A percentile compares a stretch with the other conserved stretches of the same genome.
phyloP scores from a whole-genome alignment of 2,797 vertebrate genomes.

The Catostomus latipinnis region DNA sequence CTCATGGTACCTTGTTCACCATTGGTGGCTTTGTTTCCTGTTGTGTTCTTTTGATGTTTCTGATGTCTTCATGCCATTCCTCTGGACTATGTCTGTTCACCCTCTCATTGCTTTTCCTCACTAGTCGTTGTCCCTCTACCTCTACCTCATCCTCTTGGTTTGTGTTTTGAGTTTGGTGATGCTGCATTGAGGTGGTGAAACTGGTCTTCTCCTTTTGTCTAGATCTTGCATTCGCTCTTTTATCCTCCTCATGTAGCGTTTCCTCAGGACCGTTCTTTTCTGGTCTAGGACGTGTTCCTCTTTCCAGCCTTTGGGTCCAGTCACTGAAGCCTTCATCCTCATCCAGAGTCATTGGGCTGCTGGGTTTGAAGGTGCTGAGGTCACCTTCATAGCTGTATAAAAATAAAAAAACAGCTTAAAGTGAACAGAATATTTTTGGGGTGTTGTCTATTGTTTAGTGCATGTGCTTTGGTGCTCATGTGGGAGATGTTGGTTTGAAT shows the following conservation, averaged over 20 bases:
- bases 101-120: conserved; percentile 64
- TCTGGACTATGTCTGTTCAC: conserved; percentile 56
- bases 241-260: conserved; percentile 56
- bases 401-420: no score
- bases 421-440: no score
- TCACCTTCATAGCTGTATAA: conserved; percentile 69
- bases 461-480: no score
- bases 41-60: conserved; percentile 51
- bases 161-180: conserved; percentile 48
- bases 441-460: no score
- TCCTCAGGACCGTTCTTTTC: conserved; percentile 60
- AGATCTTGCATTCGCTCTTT: conserved; percentile 55
- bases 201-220: conserved; percentile 29
- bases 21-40: conserved; percentile 55
- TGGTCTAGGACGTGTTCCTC: conserved; percentile 71
- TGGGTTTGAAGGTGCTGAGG: conserved; percentile 71
- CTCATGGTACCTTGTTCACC: conserved; percentile 62
- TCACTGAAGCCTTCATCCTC: conserved; percentile 96
- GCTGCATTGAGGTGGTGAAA: conserved; percentile 30
- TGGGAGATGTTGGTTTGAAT: no score
- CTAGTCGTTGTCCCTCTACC: conserved; percentile 65
- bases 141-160: conserved; percentile 42
- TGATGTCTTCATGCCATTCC: conserved; percentile 56
- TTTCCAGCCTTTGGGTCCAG: conserved; percentile 88
- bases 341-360: conserved; percentile 75